Evolutionary conservation across 1,140 invertebrate species (phyloP).

Genomic region (Zeugodacus cucurbitae): DNA sequence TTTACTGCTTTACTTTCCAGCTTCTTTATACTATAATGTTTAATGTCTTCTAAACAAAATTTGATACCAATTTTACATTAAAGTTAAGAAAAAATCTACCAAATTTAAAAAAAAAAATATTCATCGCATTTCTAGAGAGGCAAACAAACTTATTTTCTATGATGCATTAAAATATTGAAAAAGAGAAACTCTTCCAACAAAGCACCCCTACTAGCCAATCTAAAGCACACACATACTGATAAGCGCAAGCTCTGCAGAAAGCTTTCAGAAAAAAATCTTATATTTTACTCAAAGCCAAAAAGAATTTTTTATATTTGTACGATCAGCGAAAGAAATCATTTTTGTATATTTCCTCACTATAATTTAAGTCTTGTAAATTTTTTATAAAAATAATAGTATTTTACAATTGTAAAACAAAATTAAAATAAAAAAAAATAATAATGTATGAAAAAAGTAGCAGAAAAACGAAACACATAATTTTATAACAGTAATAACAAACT

Average conservation of each 20-base stretch:
- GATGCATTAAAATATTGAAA: neutral
- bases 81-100: neutral
- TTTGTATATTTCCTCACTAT: neutral
- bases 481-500: too few relatives aligned
- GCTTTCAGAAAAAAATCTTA: constrained; percentile 7
- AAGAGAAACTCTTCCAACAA: constrained; percentile 1
- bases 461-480: neutral
- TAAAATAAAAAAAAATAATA: neutral
- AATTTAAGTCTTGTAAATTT: constrained; percentile 27
- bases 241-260: neutral
- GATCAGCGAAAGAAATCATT: neutral
- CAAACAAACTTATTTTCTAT: neutral
- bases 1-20: neutral
- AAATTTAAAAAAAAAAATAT: neutral
- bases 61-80: too few relatives aligned
- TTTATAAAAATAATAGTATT: neutral
- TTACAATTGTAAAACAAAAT: neutral
- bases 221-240: neutral
- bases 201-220: constrained; percentile 10
- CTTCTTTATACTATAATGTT: too few relatives aligned
- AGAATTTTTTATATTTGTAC: constrained; percentile 36
- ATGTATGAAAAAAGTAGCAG: neutral
- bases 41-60: too few relatives aligned
- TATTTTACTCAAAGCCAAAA: constrained; percentile 21
- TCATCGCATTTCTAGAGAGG: neutral